Evolutionary conservation across 2,797 vertebrate species (phyloP).

Genomic region (Rhinoraja longicauda): DNA sequence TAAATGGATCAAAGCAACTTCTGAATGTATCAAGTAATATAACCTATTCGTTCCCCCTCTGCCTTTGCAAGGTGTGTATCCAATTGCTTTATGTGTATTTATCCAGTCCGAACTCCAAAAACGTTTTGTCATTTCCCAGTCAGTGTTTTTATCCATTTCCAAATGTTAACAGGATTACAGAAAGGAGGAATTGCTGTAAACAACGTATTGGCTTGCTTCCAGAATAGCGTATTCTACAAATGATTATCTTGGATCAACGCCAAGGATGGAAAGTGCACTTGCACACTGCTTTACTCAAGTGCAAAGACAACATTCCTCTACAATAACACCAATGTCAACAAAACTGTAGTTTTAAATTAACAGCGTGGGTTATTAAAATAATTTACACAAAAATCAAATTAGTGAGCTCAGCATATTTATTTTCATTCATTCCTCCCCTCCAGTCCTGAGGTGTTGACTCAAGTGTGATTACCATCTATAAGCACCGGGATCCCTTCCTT

Average conservation of each 20-base stretch:
- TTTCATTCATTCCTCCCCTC: background rate
- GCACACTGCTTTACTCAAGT: conserved; percentile 54
- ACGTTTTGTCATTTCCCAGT: background rate
- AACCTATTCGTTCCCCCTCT: background rate
- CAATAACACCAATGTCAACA: conserved; percentile 69
- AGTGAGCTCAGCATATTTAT: background rate
- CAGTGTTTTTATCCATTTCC: conserved; percentile 51
- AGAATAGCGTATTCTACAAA: conserved; percentile 57
- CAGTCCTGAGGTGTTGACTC: background rate
- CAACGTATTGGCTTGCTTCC: conserved; percentile 62
- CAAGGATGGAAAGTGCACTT: conserved; percentile 57
- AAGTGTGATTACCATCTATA: background rate
- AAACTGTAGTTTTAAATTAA: conserved; percentile 62
- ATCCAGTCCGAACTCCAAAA: background rate
- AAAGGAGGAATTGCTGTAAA: conserved; percentile 60
- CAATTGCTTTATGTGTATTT: background rate
- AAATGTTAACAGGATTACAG: conserved; percentile 63
- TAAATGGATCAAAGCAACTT: conserved; percentile 18
- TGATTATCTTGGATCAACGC: conserved; percentile 64
- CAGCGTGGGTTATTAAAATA: conserved; percentile 59
- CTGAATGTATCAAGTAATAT: background rate
- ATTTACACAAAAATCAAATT: conserved; percentile 32
- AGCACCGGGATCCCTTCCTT: background rate
- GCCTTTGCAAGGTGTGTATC: too few relatives aligned
- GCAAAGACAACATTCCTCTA: conserved; percentile 58